A percentile compares a stretch with the other conserved stretches of the same genome.
phyloP scores from a whole-genome alignment of 2,113 vertebrate species.

The Manacus vitellinus region DNA sequence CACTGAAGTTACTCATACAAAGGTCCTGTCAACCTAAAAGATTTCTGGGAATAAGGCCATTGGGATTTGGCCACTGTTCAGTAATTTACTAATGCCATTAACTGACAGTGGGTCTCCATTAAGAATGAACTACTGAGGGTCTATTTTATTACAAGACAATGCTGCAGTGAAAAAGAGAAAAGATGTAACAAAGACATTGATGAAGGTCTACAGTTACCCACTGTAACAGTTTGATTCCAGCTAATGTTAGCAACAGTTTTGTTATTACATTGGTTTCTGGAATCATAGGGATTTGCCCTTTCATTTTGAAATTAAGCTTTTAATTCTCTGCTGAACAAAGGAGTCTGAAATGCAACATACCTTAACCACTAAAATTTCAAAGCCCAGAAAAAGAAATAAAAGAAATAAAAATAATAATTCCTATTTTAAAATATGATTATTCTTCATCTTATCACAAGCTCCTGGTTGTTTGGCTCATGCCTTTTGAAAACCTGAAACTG shows the following conservation, averaged over 20 bases:
- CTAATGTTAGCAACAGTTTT: background rate
- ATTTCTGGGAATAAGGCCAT: slow-evolving; percentile 65
- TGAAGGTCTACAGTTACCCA: slow-evolving; percentile 27
- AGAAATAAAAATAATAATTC: background rate
- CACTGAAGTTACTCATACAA: slow-evolving; percentile 31
- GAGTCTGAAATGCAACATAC: background rate
- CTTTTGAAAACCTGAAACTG: background rate
- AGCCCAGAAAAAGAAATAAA: background rate
- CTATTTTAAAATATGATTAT: slow-evolving; percentile 1
- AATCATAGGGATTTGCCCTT: slow-evolving; percentile 11
- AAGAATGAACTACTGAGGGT: slow-evolving; percentile 35
- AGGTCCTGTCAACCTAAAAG: slow-evolving; percentile 53
- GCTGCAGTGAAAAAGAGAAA: slow-evolving; percentile 12
- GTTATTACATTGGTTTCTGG: slow-evolving; percentile 10
- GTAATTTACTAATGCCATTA: slow-evolving; percentile 57
- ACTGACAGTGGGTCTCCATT: slow-evolving; percentile 29
- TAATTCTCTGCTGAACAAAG: background rate
- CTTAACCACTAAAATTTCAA: background rate
- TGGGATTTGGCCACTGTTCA: slow-evolving; percentile 57
- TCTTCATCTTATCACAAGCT: background rate
- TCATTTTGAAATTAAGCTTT: slow-evolving; percentile 9
- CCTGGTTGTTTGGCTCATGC: background rate
- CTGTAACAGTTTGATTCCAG: background rate
- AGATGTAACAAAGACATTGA: slow-evolving; percentile 24
- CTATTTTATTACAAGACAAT: slow-evolving; percentile 43